Conservation (phyloP, 2,113 vertebrate genomes). For the Miniopterus natalensis region DNA sequence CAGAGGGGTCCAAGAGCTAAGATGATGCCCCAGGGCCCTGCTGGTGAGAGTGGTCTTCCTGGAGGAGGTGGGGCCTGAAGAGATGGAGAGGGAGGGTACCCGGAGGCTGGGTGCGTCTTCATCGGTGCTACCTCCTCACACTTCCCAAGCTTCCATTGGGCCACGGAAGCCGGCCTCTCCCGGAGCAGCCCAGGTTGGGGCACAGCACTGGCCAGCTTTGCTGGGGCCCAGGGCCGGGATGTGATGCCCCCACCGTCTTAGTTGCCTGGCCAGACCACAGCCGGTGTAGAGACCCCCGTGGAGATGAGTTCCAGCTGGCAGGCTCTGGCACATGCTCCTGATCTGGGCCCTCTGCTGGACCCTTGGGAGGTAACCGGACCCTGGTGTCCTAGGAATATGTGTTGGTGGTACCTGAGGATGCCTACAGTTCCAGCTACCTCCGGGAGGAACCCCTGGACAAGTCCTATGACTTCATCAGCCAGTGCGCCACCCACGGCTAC, state of each 20-base stretch:
- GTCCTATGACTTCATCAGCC: slow-evolving; percentile 98
- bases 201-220: neutral
- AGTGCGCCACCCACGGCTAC: slow-evolving; percentile 95
- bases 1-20: neutral
- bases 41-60: neutral
- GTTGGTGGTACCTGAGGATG: slow-evolving; percentile 93
- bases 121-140: accelerated
- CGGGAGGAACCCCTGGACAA: slow-evolving; percentile 95
- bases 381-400: slow-evolving; percentile 92
- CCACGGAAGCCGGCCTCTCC: accelerated
- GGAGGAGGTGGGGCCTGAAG: neutral
- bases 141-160: neutral
- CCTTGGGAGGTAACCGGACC: neutral
- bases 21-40: neutral
- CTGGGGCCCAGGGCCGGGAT: accelerated
- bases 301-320: accelerated
- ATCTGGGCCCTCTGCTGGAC: accelerated
- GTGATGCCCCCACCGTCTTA: accelerated
- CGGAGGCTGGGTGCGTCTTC: neutral
- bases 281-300: neutral
- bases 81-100: no score
- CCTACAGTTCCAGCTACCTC: slow-evolving; percentile 93
- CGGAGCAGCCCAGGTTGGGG: neutral
- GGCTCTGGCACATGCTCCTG: accelerated
- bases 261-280: accelerated